Percentiles rank a stretch among this genome's conserved stretches.
Evolutionary conservation across 1,140 invertebrate species (phyloP).

Genomic region (Carposina sasakii): DNA sequence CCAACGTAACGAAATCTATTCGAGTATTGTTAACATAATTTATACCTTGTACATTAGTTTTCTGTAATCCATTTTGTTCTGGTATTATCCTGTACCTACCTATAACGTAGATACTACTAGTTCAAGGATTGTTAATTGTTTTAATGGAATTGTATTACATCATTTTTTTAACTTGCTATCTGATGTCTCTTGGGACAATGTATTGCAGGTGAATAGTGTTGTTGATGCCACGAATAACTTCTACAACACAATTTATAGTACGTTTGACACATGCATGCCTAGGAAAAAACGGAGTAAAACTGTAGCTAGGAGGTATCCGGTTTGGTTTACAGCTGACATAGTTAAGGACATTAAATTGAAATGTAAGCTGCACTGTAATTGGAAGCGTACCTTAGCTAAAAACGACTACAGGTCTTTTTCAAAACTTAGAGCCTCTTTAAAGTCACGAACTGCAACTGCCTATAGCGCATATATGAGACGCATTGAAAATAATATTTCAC

Average conservation of each 20-base stretch:
- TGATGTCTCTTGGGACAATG: background rate
- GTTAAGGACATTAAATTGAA: conserved; percentile 4
- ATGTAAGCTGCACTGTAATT: background rate
- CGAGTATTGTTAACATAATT: too few relatives aligned
- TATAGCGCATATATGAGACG: background rate
- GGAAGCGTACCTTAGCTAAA: background rate
- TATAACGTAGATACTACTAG: too few relatives aligned
- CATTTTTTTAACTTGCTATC: too few relatives aligned
- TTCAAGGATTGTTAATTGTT: too few relatives aligned
- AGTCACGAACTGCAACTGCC: background rate
- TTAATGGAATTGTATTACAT: too few relatives aligned
- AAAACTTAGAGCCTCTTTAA: conserved; percentile 1
- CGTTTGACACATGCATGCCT: conserved; percentile 3
- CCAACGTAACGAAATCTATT: too few relatives aligned
- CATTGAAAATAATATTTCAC: background rate
- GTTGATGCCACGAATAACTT: background rate
- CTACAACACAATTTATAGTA: conserved; percentile 1
- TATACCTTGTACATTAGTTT: too few relatives aligned
- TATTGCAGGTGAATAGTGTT: background rate
- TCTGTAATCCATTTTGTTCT: too few relatives aligned
- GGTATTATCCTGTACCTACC: too few relatives aligned
- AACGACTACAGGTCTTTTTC: background rate
- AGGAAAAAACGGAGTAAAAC: background rate
- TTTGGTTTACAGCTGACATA: conserved; percentile 8
- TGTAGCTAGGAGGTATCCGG: background rate